Evolutionary conservation across 2,888 invertebrate species (phyloP), one percentile per base, ranked within the genome.

Genomic region (Patella depressa): DNA sequence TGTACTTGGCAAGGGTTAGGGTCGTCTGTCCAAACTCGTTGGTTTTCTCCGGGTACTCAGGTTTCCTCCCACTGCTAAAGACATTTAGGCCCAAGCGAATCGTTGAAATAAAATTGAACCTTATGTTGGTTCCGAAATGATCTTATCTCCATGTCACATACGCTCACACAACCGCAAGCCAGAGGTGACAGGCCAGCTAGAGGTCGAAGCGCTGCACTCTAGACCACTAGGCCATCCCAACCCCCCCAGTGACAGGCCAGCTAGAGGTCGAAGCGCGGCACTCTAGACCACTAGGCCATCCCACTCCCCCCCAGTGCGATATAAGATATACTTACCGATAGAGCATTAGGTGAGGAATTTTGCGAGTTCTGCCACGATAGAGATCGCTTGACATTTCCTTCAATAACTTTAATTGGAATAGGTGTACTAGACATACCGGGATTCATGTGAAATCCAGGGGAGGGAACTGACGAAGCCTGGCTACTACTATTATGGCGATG

Each of bases 281-380:
- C 24, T 24, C 24, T 24, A 24, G 24, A 24, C 24, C 24, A 24
- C 24, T 24, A 24, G 24, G 24, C 1, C 24, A 55, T 55, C 55
- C 55, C 15, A n/a, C n/a, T 2, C 15, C 55, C n/a, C 14, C 65
- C 65, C 9, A 12, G 7, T 19, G 12, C 5, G n/a, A 11, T 19
- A 12, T 14, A 65, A 15, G 9, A 12, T 65, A 24, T 19, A 24
- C 65, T 65, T 65, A 65, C 65, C 65, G 65, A 65, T 24, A 65
- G 65, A 65, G 19, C 24, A 15, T 24, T 65, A 24, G 65, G 65
- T 4, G 65, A 65, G 24, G 19, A 24, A 24, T 65, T 72, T 14
- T 77, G 73, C 14, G 82, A 84, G 57, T 86, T 88, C 65, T 89
- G 89, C 89, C 88, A 89, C 0, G 88, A 89, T 71, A 89, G 80